A percentile compares a stretch with the other conserved stretches of the same genome.
Evolutionary conservation across 2,113 vertebrate genomes (phyloP).

Genomic region (Neotoma lepida): DNA sequence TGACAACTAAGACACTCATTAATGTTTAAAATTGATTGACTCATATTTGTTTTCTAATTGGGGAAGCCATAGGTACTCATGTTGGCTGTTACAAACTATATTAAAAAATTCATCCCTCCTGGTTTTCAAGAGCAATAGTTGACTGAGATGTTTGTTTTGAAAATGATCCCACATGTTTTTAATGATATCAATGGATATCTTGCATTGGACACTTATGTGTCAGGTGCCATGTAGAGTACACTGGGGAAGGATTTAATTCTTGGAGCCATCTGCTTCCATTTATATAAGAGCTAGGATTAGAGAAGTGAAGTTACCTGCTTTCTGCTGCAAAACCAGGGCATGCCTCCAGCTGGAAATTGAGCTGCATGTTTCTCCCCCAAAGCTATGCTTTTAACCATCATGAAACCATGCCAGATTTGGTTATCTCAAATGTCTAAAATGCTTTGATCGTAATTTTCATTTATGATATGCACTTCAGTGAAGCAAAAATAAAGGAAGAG

Average conservation of each 20-base stretch:
- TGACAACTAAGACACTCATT: conserved; percentile 38
- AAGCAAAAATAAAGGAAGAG: not conserved
- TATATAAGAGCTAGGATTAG: conserved; percentile 1
- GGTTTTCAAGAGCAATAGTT: conserved; percentile 43
- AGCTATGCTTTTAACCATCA: conserved; percentile 2
- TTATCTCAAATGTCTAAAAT: conserved; percentile 4
- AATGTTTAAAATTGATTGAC: conserved; percentile 38
- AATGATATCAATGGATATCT: conserved; percentile 15
- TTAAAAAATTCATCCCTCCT: conserved; percentile 18
- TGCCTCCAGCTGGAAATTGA: not conserved
- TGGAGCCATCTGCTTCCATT: conserved; percentile 16
- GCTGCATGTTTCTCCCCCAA: not conserved
- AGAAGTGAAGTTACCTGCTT: conserved; percentile 7
- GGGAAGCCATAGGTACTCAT: conserved; percentile 32
- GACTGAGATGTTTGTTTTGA: conserved; percentile 61
- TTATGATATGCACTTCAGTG: conserved; percentile 17
- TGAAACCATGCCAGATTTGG: not conserved
- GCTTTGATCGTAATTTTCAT: not conserved
- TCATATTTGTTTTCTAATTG: conserved; percentile 41
- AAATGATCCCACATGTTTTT: conserved; percentile 28
- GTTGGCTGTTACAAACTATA: conserved; percentile 27
- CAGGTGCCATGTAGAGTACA: conserved; percentile 21
- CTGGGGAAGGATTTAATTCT: conserved; percentile 36
- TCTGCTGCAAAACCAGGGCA: not conserved
- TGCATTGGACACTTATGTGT: not conserved